phyloP scores from a whole-genome alignment of 2,797 vertebrate genomes.

The Tangara arthus region DNA sequence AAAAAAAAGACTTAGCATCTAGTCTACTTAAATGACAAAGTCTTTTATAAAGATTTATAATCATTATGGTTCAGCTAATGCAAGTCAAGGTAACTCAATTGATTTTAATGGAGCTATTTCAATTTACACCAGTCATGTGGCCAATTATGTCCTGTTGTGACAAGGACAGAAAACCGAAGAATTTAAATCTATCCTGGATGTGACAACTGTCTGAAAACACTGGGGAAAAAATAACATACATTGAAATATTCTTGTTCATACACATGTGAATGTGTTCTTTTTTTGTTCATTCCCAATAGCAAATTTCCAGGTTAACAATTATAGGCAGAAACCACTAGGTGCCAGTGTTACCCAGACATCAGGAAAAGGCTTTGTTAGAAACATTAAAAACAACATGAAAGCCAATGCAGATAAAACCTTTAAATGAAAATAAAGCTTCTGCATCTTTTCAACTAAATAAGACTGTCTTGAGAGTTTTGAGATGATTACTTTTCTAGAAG shows the following conservation, averaged over 20 bases:
- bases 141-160: neutral
- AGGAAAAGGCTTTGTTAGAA: neutral
- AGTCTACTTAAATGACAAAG: neutral
- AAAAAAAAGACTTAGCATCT: neutral
- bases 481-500: neutral
- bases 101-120: neutral
- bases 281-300: neutral
- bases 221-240: neutral
- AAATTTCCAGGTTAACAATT: neutral
- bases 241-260: neutral
- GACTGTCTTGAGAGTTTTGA: neutral
- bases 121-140: neutral
- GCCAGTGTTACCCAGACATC: conserved; percentile 57
- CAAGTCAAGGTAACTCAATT: neutral
- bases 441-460: neutral
- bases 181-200: neutral
- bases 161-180: neutral
- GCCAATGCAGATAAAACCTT: neutral
- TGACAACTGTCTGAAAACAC: neutral
- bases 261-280: neutral
- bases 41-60: neutral
- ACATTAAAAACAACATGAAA: neutral
- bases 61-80: neutral
- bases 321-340: conserved; percentile 53
- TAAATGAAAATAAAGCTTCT: neutral